Conservation (phyloP, 2,888 invertebrate species). For the Callosobruchus maculatus region DNA sequence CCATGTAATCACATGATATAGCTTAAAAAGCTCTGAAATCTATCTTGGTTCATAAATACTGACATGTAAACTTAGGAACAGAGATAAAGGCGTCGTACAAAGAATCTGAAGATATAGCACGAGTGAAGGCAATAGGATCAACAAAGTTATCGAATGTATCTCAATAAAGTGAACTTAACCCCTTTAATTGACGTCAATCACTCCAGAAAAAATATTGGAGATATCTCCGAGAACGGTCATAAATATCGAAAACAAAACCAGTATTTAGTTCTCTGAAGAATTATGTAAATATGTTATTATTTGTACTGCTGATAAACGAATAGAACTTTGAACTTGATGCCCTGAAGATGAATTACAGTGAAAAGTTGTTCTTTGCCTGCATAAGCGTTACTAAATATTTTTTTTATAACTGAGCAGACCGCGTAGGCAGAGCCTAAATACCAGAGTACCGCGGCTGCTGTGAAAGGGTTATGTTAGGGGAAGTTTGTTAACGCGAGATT, state of each 20-base stretch:
- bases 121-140: not conserved
- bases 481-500: no score
- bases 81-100: not conserved
- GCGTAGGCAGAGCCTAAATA: no score
- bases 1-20: no score
- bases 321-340: not conserved
- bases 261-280: not conserved
- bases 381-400: no score
- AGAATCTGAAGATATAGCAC: not conserved
- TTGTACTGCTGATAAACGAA: not conserved
- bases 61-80: not conserved
- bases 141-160: not conserved
- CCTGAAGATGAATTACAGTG: not conserved
- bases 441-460: no score
- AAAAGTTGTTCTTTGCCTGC: not conserved
- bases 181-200: not conserved
- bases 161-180: not conserved
- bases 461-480: no score
- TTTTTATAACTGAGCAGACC: no score
- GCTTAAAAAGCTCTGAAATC: no score
- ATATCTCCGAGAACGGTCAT: not conserved
- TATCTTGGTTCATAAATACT: no score
- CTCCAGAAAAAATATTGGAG: not conserved
- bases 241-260: not conserved
- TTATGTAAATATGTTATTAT: not conserved